phyloP scores from a whole-genome alignment of 2,797 vertebrate species.

The Orientallactaga sibirica region DNA sequence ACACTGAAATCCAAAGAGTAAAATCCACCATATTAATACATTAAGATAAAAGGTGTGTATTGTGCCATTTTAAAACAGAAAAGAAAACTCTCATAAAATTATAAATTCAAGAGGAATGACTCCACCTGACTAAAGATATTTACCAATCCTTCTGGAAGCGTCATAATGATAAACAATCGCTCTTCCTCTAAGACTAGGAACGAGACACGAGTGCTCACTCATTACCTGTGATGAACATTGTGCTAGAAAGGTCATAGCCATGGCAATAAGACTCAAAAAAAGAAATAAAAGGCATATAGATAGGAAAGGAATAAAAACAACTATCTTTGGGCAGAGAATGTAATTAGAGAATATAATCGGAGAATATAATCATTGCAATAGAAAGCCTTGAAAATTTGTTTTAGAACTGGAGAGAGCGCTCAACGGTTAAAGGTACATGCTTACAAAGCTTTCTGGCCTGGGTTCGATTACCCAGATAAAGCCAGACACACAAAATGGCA shows the following conservation, averaged over 20 bases:
- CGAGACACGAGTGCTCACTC: neutral
- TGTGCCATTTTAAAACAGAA: conserved; percentile 30
- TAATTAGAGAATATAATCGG: neutral
- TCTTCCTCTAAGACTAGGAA: conserved; percentile 7
- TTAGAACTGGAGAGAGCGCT: too few species aligned
- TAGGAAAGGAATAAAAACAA: conserved; percentile 34
- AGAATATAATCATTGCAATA: neutral
- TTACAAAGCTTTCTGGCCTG: too few species aligned
- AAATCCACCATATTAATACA: conserved; percentile 6
- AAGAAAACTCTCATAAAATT: conserved; percentile 29
- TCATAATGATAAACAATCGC: neutral
- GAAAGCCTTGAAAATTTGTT: neutral
- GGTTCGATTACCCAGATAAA: too few species aligned
- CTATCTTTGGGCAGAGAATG: neutral
- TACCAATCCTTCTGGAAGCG: neutral
- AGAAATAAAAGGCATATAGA: neutral
- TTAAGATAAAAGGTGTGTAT: neutral
- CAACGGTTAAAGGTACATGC: too few species aligned
- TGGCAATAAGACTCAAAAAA: neutral
- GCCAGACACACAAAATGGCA: too few species aligned
- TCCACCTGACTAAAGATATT: neutral
- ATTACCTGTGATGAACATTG: neutral
- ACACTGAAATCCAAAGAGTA: conserved; percentile 24
- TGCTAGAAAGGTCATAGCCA: neutral
- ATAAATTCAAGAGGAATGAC: neutral